Conservation (phyloP, 2,113 vertebrate genomes). For the Dicaeum eximium region DNA sequence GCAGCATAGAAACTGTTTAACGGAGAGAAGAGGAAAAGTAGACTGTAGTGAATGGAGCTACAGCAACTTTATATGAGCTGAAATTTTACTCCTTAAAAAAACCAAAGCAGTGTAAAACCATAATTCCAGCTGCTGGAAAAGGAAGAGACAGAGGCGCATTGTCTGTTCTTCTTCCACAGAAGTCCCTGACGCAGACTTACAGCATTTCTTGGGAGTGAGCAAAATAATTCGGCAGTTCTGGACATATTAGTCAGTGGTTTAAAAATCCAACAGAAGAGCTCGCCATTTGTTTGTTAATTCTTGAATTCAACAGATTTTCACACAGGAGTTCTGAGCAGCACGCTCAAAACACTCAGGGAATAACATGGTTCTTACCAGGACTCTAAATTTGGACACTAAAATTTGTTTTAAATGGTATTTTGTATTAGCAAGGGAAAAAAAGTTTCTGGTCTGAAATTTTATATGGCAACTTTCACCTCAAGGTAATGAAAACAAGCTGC, state of each 20-base stretch:
- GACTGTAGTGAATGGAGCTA: not conserved
- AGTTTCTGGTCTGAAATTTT: constrained; percentile 48
- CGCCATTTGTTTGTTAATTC: not conserved
- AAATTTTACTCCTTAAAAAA: not conserved
- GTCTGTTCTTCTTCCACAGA: not conserved
- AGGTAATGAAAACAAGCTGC: constrained; percentile 54
- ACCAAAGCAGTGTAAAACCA: not conserved
- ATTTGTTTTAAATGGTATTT: constrained; percentile 29
- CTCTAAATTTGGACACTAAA: constrained; percentile 4
- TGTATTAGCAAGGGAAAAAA: constrained; percentile 20
- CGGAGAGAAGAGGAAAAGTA: not conserved
- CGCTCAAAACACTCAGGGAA: not conserved
- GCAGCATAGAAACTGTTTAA: not conserved
- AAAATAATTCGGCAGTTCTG: not conserved
- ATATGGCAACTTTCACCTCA: constrained; percentile 45
- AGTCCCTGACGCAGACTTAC: not conserved
- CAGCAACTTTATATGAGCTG: not conserved
- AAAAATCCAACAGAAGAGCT: not conserved
- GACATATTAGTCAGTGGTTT: not conserved
- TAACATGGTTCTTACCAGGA: not conserved
- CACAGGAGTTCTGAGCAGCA: not conserved
- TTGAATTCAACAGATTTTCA: not conserved
- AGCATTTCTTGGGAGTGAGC: not conserved
- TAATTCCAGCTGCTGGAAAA: not conserved
- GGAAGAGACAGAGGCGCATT: not conserved